A percentile compares a stretch with the other conserved stretches of the same genome.
Conservation (phyloP, 1,140 invertebrate species). For the Diorhabda sublineata region DNA sequence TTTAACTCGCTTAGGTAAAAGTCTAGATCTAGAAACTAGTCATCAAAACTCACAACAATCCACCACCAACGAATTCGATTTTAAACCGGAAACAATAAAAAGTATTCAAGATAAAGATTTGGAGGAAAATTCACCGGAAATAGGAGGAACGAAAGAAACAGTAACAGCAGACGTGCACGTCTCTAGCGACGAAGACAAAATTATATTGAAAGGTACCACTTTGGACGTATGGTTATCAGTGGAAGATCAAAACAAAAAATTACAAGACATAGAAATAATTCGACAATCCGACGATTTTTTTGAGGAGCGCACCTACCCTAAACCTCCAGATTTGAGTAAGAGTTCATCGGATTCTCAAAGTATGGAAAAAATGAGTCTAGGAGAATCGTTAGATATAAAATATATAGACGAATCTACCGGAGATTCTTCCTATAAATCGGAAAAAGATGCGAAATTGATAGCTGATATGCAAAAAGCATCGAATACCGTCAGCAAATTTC, state of each 20-base stretch:
- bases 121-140: conserved; percentile 36
- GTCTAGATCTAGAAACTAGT: conserved; percentile 42
- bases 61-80: conserved; percentile 48
- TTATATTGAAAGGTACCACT: conserved; percentile 48
- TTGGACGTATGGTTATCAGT: conserved; percentile 49
- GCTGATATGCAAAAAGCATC: conserved; percentile 42
- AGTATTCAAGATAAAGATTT: conserved; percentile 34
- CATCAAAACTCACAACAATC: conserved; percentile 28
- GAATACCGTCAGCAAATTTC: conserved; percentile 39
- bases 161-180: conserved; percentile 46
- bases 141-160: conserved; percentile 47
- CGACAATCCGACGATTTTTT: conserved; percentile 48
- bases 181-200: conserved; percentile 30
- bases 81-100: conserved; percentile 59
- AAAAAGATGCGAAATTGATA: conserved; percentile 42
- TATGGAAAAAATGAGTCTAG: conserved; percentile 43
- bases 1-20: conserved; percentile 43
- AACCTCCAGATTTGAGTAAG: conserved; percentile 42
- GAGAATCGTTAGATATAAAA: conserved; percentile 46
- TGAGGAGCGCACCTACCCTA: conserved; percentile 36
- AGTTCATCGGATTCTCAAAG: conserved; percentile 44
- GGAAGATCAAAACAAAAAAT: conserved; percentile 37
- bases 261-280: conserved; percentile 46
- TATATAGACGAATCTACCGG: conserved; percentile 45
- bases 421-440: conserved; percentile 44